Evolutionary conservation across 2,113 vertebrate genomes (phyloP), one percentile per base, ranked within the genome.

Genomic region (Puffinus mauretanicus): DNA sequence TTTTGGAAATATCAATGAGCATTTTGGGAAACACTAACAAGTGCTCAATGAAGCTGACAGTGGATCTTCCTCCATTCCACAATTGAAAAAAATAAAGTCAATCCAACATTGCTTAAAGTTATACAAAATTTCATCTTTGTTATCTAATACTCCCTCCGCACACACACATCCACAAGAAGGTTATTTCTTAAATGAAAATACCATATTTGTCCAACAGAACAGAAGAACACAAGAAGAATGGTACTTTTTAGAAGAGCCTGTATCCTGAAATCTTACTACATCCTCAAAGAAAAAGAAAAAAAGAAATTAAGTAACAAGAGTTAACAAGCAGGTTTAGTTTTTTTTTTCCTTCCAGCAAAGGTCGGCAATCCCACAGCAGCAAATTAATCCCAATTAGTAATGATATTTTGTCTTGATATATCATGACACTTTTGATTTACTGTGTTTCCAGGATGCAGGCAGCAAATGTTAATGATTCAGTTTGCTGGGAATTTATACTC

Each of bases 301-400:
- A 96, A 88, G 91, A 96, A 97, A 96, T 95, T 97, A 97, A 97
- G 92, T 96, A 97, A 96, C 75, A 96, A 92, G 91, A 95, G 88
- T 95, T 98, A 98, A 98, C 11, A 7, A 98, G 97, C 78, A 97
- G 94, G 30, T 20, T 19, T 38, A 8, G 36, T 38, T 81, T 97
- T 98, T 97, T 97, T 93, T 96, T 97, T 97, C 84, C 97, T 97
- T 97, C 94, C 95, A 97, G 94, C 95, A 98, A 97, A 97, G 96
- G 98, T 97, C 94, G 88, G 93, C 96, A 98, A 97, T 98, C 97
- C 98, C 98, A 97, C 96, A 95, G 97, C 95, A 98, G 96, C 97
- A 97, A 98, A 98, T 98, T 98, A 99, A 98, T 98, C 98, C 98
- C 98, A 99, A 98, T 99, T 98, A 98, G 98, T 97, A 98, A 98